Evolutionary conservation across 2,888 invertebrate species (phyloP).

Genomic region (Ectropis crepuscularia): DNA sequence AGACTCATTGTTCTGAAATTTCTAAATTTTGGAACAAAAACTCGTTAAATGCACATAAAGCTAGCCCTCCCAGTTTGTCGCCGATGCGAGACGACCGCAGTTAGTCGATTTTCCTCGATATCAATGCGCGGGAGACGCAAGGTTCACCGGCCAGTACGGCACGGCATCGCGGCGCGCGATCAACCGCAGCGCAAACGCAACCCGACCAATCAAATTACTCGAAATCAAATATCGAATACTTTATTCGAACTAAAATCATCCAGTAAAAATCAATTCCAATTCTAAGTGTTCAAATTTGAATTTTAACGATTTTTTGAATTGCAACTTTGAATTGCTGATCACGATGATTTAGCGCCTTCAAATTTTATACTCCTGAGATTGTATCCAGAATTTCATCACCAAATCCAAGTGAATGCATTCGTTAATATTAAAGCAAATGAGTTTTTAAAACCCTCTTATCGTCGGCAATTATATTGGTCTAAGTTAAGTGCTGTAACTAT

Average conservation of each 20-base stretch:
- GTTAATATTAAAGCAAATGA: conserved; percentile 60
- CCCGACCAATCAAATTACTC: conserved; percentile 8
- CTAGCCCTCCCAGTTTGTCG: conserved; percentile 48
- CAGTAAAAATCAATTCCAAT: conserved; percentile 4
- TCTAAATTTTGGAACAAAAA: neutral
- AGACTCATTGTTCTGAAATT: neutral
- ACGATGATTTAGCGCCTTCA: conserved; percentile 18
- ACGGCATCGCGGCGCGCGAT: conserved; percentile 68
- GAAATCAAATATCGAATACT: conserved; percentile 25
- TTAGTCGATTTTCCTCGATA: conserved; percentile 70
- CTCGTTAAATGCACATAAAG: neutral
- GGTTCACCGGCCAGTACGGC: conserved; percentile 70
- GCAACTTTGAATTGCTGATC: conserved; percentile 5
- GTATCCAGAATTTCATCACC: conserved; percentile 47
- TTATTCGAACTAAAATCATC: conserved; percentile 8
- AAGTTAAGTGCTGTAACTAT: conserved; percentile 68
- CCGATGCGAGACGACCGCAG: conserved; percentile 50
- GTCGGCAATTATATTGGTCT: conserved; percentile 58
- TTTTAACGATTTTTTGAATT: conserved; percentile 14
- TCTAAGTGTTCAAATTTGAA: too few relatives aligned
- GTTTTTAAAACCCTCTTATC: conserved; percentile 68
- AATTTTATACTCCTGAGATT: conserved; percentile 28
- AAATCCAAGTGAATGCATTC: conserved; percentile 46
- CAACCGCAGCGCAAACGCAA: conserved; percentile 57
- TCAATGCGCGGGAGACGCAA: conserved; percentile 65